phyloP scores from a whole-genome alignment of 2,888 invertebrate species.

The Acronicta aceris region DNA sequence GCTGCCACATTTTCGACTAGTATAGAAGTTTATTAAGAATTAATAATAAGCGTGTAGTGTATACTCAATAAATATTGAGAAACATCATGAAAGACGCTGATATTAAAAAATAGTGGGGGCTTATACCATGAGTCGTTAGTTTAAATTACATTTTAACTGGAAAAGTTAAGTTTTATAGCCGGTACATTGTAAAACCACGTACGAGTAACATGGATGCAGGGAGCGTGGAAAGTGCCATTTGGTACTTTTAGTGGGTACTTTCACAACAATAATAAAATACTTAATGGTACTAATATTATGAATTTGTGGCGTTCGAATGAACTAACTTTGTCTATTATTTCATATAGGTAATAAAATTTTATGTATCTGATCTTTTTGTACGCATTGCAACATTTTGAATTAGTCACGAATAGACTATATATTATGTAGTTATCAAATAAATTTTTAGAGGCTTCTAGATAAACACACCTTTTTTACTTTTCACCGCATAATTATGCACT shows the following conservation, averaged over 20 bases:
- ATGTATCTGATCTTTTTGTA: too few species aligned
- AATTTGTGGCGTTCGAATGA: constrained; percentile 15
- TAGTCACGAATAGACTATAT: too few species aligned
- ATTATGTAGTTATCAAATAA: too few species aligned
- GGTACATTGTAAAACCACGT: constrained; percentile 28
- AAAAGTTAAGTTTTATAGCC: constrained; percentile 43
- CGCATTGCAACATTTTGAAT: too few species aligned
- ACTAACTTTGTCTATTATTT: not conserved
- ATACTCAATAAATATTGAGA: constrained; percentile 26
- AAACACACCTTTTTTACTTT: too few species aligned
- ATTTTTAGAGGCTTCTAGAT: too few species aligned
- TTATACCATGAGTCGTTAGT: constrained; percentile 40
- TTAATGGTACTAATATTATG: constrained; percentile 10
- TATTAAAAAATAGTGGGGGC: constrained; percentile 33
- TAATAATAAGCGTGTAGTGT: not conserved
- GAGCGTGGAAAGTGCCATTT: constrained; percentile 17
- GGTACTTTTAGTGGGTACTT: constrained; percentile 14
- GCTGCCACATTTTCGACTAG: too few species aligned
- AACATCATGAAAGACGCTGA: constrained; percentile 16
- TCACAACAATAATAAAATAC: constrained; percentile 23
- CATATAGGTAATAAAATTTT: too few species aligned
- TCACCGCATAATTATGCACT: too few species aligned
- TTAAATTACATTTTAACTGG: constrained; percentile 47
- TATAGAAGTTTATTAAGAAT: too few species aligned
- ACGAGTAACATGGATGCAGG: constrained; percentile 21